phyloP scores from a whole-genome alignment of 2,797 vertebrate genomes.

The Columba guinea region DNA sequence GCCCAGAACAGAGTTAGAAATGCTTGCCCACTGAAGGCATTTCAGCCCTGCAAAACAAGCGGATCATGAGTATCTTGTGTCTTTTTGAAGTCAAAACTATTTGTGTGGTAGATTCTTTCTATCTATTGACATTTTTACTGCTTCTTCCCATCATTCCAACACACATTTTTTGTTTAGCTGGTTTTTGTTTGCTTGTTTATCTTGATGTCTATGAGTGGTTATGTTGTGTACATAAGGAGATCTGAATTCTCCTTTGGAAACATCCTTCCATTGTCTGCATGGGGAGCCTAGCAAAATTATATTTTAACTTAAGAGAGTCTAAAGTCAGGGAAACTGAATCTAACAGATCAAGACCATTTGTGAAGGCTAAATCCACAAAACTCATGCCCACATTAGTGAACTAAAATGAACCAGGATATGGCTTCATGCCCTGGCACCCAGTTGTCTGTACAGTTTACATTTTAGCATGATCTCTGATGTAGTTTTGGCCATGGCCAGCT shows the following conservation, averaged over 20 bases:
- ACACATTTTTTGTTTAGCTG: not conserved
- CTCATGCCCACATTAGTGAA: not conserved
- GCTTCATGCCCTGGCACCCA: not conserved
- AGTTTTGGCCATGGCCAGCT: not conserved
- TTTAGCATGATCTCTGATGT: accelerated
- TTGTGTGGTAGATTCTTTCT: not conserved
- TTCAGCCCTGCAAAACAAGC: not conserved
- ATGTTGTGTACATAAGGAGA: not conserved
- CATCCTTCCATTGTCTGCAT: not conserved
- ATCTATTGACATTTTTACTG: not conserved
- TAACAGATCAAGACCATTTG: not conserved
- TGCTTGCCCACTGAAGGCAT: not conserved
- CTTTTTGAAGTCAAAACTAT: not conserved
- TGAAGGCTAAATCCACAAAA: not conserved
- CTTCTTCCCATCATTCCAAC: not conserved
- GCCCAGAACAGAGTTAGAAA: conserved; percentile 1
- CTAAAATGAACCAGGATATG: not conserved
- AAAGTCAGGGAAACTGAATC: not conserved
- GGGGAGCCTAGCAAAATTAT: not conserved
- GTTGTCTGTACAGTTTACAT: not conserved
- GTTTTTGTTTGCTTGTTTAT: not conserved
- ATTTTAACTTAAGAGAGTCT: not conserved
- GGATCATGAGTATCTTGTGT: not conserved
- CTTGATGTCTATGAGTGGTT: not conserved
- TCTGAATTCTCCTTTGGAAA: not conserved